Base-by-base conservation (phyloP, 2,113 vertebrate species). In the Phyllostomus hastatus region DNA sequence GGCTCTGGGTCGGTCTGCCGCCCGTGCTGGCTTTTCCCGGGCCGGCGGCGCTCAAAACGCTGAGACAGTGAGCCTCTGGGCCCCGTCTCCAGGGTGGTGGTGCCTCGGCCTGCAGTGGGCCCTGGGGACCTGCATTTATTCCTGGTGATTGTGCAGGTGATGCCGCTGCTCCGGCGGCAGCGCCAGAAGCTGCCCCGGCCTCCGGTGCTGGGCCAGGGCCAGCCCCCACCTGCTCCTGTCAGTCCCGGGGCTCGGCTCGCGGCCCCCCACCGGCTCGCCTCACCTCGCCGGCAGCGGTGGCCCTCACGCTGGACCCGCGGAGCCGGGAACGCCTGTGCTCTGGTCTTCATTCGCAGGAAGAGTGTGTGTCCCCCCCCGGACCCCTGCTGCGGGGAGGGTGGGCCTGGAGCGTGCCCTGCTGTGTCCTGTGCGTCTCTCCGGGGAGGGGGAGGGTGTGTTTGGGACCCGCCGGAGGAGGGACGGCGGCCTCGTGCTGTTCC, bases 341-440 rank as follows among this genome's bases (percentile, higher is more conserved):
- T 33, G 57, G 81, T 26, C 59, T 86, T 66, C 2, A 50, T 86
- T 66, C 2, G 7, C 26, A 31, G 80, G 20, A 6, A 11, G 10
- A 2, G 43, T 1, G 10, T 11, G 24, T 1, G 57, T 0, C 26
- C 24, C 26, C 59, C 38, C 38, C 38, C 38, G 38, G 38, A 41
- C 26, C 24, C 26, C 59, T 4, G 6, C 59, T 28, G 24, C 7
- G 8, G 54, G 28, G 61, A 6, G 14, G 61, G 61, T 1, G 10
- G 9, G 28, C 4, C 28, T 2, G 31, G 11, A 31, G 59, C 26
- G 22, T 35, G 35, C 31, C 20, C 24, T 8, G 1, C 0, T 0
- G 17, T 33, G 28, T n/a, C 50, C 24, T 57, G 46, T 24, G 67
- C 35, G 6, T 33, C 43, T 73, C 31, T 43, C 2, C 5, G 33